Evolutionary conservation across 2,888 invertebrate species (phyloP).

Genomic region (Suillia variegata): DNA sequence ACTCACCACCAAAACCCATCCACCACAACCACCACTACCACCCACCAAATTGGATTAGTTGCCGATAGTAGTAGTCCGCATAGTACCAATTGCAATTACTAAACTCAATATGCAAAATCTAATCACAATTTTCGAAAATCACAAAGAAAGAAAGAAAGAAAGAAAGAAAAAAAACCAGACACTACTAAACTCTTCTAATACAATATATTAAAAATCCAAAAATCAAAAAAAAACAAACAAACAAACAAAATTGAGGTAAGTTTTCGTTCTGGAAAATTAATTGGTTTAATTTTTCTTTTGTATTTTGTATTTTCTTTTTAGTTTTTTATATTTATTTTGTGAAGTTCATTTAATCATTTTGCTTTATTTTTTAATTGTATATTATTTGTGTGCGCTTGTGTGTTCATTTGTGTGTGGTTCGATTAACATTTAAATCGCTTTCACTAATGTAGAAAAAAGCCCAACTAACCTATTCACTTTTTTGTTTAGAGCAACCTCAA

Average conservation of each 20-base stretch:
- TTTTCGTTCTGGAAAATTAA: constrained; percentile 53
- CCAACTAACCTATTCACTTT: too few relatives aligned
- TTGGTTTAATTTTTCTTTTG: constrained; percentile 32
- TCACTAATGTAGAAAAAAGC: too few relatives aligned
- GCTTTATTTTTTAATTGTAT: constrained; percentile 5
- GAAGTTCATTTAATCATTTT: constrained; percentile 30
- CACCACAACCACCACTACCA: too few relatives aligned
- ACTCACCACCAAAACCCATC: too few relatives aligned
- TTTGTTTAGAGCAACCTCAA: too few relatives aligned
- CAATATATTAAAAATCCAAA: background rate
- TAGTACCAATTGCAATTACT: constrained; percentile 35
- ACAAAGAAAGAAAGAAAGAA: constrained; percentile 13
- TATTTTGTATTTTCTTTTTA: constrained; percentile 24
- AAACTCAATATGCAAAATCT: constrained; percentile 39
- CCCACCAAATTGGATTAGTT: constrained; percentile 50
- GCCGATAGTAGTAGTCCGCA: constrained; percentile 55
- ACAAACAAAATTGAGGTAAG: constrained; percentile 59
- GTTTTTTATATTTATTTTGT: constrained; percentile 29
- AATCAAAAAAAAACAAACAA: constrained; percentile 38
- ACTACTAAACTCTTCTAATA: background rate
- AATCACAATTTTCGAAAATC: constrained; percentile 35
- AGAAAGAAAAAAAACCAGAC: too few relatives aligned
- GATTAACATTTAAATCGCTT: too few relatives aligned
- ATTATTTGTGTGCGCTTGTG: constrained; percentile 4
- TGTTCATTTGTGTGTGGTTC: too few relatives aligned